Evolutionary conservation across 2,888 invertebrate species (phyloP).

Genomic region (Catocala sponsa): DNA sequence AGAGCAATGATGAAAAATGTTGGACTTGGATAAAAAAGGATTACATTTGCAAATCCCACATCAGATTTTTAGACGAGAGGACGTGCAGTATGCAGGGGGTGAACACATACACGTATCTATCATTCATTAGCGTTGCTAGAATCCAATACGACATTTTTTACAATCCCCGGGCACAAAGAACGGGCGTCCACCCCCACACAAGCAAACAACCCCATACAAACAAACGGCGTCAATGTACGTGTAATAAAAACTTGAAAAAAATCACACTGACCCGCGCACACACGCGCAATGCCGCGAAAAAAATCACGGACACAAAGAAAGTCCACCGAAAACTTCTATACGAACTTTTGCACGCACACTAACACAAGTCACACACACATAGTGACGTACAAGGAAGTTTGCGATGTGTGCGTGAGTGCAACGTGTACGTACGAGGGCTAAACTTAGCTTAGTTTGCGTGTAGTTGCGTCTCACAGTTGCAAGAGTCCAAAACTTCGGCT

Average conservation of each 20-base stretch:
- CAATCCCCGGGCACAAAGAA: constrained; percentile 86
- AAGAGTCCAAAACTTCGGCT: constrained; percentile 79
- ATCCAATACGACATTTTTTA: constrained; percentile 88
- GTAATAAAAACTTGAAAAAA: constrained; percentile 85
- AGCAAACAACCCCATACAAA: constrained; percentile 66
- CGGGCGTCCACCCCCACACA: constrained; percentile 78
- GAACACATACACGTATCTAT: constrained; percentile 79
- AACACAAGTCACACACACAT: constrained; percentile 53
- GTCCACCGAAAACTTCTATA: constrained; percentile 86
- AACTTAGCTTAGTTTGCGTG: constrained; percentile 77
- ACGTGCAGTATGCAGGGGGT: constrained; percentile 65
- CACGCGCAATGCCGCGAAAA: constrained; percentile 75
- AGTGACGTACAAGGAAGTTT: constrained; percentile 64
- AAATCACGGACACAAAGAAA: constrained; percentile 88
- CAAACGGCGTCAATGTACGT: constrained; percentile 55
- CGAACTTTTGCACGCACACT: constrained; percentile 82
- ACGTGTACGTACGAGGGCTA: constrained; percentile 71
- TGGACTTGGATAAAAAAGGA: constrained; percentile 51
- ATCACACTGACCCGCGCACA: constrained; percentile 85
- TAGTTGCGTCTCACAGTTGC: constrained; percentile 78
- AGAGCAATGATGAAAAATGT: constrained; percentile 56
- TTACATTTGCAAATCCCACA: constrained; percentile 71
- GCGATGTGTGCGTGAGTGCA: constrained; percentile 78
- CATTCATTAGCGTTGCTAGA: constrained; percentile 87
- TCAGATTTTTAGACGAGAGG: constrained; percentile 74